Evolutionary conservation across 2,113 vertebrate genomes (phyloP), one percentile per base, ranked within the genome.

Genomic region (Manacus vitellinus): DNA sequence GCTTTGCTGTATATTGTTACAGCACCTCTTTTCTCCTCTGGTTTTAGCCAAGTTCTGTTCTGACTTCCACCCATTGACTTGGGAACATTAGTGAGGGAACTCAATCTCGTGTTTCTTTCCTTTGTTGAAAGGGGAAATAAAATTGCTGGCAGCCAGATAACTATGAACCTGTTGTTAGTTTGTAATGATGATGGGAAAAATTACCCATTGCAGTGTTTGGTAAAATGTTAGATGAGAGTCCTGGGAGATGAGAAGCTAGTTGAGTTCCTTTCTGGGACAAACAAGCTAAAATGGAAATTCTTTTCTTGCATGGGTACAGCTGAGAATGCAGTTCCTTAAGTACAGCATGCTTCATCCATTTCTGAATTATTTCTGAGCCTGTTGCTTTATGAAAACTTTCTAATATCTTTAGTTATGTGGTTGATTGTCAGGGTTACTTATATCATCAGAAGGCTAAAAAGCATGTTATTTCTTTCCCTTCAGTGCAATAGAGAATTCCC

Each of bases 401-500:
- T 65, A 7, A 1, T 83, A 47, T 66, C 58, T 93, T 78, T 54
- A 47, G 44, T 70, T 43, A 37, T 41, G 24, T 87, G 46, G 44
- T 77, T 96, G 78, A 68, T 88, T 88, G 78, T 55, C 55, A 81
- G 47, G 51, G 33, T 56, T 87, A 44, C 39, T 68, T 88, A 77
- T 92, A 78, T 58, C 76, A 71, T 52, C 76, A 84, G 70, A 95
- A 94, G 51, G 96, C 97, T 99, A 98, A 99, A 99, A 97, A 37
- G 97, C 95, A 44, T 98, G 93, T 99, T 98, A 94, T 98, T 98
- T 99, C 92, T 98, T 97, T 98, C 97, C 97, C 98, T 96, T 98
- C 97, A 99, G 99, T 99, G 98, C 98, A 98, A 98, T 98, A 99
- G 97, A 99, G 98, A 98, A 98, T 98, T 98, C 98, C 98, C 98